phyloP scores from a whole-genome alignment of 2,113 vertebrate species.

The Parus major region DNA sequence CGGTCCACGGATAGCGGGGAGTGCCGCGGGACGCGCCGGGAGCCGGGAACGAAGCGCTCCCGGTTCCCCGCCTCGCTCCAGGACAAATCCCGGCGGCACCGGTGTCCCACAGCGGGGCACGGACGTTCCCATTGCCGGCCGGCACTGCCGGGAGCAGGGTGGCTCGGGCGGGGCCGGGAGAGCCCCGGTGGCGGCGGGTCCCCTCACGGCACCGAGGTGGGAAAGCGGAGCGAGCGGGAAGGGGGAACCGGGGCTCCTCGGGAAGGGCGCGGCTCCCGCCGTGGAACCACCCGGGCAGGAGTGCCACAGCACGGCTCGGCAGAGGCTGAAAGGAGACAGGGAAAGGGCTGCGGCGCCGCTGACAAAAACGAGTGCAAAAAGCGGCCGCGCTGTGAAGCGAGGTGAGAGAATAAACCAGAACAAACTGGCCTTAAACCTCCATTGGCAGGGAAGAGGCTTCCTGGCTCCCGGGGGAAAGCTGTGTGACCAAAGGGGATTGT shows the following conservation, averaged over 20 bases:
- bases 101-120: accelerated
- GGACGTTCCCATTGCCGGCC: too few species aligned
- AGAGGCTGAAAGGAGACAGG: neutral
- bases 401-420: neutral
- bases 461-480: neutral
- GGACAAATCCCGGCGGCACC: neutral
- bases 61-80: neutral
- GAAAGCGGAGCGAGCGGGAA: accelerated
- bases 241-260: neutral
- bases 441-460: accelerated
- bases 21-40: neutral
- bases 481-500: neutral
- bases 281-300: neutral
- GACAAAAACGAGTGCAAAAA: neutral
- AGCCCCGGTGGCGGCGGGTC: accelerated
- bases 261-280: neutral
- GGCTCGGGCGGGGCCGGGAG: neutral
- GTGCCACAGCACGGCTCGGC: neutral
- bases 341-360: neutral
- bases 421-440: neutral
- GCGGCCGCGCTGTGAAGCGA: accelerated
- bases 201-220: too few species aligned
- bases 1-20: neutral
- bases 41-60: neutral
- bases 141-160: too few species aligned